Percentiles rank a stretch among this genome's conserved stretches.
Evolutionary conservation across 1,140 invertebrate species (phyloP).

Genomic region (Cyphomyrmex costatus): DNA sequence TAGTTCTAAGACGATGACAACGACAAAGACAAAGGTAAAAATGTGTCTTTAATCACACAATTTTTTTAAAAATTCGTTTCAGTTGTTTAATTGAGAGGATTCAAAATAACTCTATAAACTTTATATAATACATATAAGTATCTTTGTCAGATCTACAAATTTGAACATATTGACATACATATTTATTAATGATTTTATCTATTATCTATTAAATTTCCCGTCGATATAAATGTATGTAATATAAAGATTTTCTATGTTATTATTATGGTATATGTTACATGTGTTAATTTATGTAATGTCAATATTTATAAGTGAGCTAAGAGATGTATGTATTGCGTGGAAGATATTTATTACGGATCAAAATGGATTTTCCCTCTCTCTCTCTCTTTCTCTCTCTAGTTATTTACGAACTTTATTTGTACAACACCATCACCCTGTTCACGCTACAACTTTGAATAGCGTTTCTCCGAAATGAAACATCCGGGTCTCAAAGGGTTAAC

Average conservation of each 20-base stretch:
- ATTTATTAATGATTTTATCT: not conserved
- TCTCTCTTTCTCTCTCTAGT: not conserved
- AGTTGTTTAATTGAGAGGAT: not conserved
- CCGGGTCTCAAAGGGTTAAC: conserved; percentile 58
- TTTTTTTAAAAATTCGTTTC: not conserved
- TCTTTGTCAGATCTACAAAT: not conserved
- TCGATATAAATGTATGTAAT: not conserved
- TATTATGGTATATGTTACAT: not conserved
- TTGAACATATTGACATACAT: not conserved
- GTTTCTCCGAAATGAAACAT: conserved; percentile 29
- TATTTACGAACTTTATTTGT: conserved; percentile 46
- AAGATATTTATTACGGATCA: not conserved
- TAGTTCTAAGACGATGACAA: not conserved
- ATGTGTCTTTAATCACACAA: conserved; percentile 61
- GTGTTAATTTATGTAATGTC: not conserved
- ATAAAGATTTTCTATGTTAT: not conserved
- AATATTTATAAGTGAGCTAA: not conserved
- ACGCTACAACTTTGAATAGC: not conserved
- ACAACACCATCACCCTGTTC: not conserved
- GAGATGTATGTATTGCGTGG: not conserved
- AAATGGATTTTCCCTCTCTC: conserved; percentile 13
- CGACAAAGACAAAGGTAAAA: not conserved
- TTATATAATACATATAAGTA: not conserved
- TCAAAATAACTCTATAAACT: conserved; percentile 12
- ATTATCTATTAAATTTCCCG: not conserved